These are phyloP conservation scores for Paradisaea rubra DNA, from an alignment of 2,113 vertebrate species.

Conservation along the genomic window DNA sequence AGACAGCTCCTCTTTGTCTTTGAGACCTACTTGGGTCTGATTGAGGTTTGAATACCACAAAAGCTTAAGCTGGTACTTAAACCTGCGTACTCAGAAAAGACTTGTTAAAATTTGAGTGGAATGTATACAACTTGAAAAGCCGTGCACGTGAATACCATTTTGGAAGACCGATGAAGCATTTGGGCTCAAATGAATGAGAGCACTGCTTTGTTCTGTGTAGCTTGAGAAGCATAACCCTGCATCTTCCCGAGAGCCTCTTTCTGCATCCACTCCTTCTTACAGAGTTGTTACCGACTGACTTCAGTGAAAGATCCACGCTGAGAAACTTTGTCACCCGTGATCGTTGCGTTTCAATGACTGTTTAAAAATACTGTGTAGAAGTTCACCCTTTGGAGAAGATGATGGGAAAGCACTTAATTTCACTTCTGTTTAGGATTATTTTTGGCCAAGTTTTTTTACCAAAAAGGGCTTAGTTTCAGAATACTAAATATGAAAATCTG, in stretches of 20 bases:
- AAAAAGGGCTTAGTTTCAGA: conserved; percentile 58
- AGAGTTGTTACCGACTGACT: not conserved
- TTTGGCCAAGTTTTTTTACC: conserved; percentile 45
- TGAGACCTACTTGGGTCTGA: not conserved
- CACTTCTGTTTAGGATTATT: conserved; percentile 30
- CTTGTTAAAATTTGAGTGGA: not conserved
- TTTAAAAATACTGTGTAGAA: not conserved
- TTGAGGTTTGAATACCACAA: not conserved
- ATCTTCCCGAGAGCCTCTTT: not conserved
- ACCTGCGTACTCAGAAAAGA: not conserved
- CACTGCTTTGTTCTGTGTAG: not conserved
- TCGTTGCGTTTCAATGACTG: not conserved
- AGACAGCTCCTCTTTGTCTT: not conserved
- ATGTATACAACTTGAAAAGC: not conserved
- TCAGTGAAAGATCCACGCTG: not conserved
- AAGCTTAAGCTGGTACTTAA: not conserved
- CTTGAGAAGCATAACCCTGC: not conserved
- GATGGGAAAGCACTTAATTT: conserved; percentile 46
- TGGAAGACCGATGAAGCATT: not conserved
- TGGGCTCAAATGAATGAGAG: not conserved
- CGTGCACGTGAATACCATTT: not conserved
- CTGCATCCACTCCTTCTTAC: not conserved
- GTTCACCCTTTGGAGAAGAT: not conserved
- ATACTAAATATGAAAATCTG: conserved; percentile 55
- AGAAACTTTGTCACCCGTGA: not conserved